These are phyloP conservation scores for Perognathus longimembris DNA, from an alignment of 2,113 vertebrate species.

Conservation along the genomic window DNA sequence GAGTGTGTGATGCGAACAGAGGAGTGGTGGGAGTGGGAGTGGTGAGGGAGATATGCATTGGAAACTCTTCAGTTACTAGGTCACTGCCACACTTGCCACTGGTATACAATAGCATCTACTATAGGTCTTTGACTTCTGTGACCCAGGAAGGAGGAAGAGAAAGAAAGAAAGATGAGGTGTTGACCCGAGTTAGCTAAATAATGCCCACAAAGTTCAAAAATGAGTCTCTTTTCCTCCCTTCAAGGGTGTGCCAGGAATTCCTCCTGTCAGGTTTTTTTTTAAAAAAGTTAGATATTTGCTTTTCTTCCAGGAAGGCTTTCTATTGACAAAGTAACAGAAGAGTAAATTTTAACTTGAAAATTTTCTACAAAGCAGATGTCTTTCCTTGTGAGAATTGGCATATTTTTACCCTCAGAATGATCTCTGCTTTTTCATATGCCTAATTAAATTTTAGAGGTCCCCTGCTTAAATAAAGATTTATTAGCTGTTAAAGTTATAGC, in stretches of 20 bases:
- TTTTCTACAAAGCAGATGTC: conserved; percentile 82
- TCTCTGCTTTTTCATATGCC: conserved; percentile 90
- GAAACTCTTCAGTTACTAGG: not conserved
- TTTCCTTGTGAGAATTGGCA: conserved; percentile 85
- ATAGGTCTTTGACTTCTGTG: not conserved
- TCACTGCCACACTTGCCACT: not conserved
- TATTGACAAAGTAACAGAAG: conserved; percentile 77
- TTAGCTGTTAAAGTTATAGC: conserved; percentile 89
- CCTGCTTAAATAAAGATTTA: conserved; percentile 91
- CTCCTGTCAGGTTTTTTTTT: conserved; percentile 12
- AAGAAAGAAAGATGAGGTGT: not conserved
- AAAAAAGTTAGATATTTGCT: conserved; percentile 70
- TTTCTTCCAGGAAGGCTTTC: conserved; percentile 72
- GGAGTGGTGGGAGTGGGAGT: not conserved
- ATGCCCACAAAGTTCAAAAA: conserved; percentile 29
- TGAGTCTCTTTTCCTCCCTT: not conserved
- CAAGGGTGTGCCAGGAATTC: not conserved
- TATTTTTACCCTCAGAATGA: conserved; percentile 88
- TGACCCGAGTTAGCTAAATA: not conserved
- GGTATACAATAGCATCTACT: not conserved
- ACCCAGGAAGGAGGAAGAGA: conserved; percentile 62
- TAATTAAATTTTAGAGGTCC: conserved; percentile 90
- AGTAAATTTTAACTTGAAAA: conserved; percentile 81
- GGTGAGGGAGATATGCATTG: not conserved
- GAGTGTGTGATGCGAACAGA: not conserved